phyloP scores from a whole-genome alignment of 2,888 invertebrate genomes.

The Cremastinae sp. region DNA sequence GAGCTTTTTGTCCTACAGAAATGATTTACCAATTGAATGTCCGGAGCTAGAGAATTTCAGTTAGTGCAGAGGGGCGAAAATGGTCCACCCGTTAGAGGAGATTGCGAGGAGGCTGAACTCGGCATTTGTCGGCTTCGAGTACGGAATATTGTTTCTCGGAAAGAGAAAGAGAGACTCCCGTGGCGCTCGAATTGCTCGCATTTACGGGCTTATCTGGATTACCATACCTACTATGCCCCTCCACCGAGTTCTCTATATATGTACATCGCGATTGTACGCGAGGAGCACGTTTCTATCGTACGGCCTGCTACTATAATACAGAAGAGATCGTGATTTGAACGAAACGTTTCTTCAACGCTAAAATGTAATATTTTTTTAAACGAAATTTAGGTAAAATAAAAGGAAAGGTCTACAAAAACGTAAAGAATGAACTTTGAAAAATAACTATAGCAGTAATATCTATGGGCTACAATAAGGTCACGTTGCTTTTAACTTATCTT shows the following conservation, averaged over 20 bases:
- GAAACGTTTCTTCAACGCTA: no score
- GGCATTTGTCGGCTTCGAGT: slow-evolving; percentile 67
- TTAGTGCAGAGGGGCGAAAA: slow-evolving; percentile 2
- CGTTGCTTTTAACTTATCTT: no score
- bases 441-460: no score
- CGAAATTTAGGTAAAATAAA: no score
- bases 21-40: not conserved
- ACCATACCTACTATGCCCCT: slow-evolving; percentile 60
- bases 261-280: slow-evolving; percentile 43
- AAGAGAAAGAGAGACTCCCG: slow-evolving; percentile 47
- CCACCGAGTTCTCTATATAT: not conserved
- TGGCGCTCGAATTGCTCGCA: slow-evolving; percentile 73
- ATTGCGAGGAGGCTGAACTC: slow-evolving; percentile 58
- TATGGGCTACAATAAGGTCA: no score
- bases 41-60: no score
- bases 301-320: slow-evolving; percentile 22
- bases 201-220: slow-evolving; percentile 76
- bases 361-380: no score
- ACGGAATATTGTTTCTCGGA: slow-evolving; percentile 72
- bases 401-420: no score
- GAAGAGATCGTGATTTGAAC: slow-evolving; percentile 16
- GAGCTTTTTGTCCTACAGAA: no score
- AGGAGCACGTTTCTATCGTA: slow-evolving; percentile 44
- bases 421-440: no score
- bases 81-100: slow-evolving; percentile 46